Evolutionary conservation across 1,140 invertebrate species (phyloP).

Genomic region (Drosophila serrata): DNA sequence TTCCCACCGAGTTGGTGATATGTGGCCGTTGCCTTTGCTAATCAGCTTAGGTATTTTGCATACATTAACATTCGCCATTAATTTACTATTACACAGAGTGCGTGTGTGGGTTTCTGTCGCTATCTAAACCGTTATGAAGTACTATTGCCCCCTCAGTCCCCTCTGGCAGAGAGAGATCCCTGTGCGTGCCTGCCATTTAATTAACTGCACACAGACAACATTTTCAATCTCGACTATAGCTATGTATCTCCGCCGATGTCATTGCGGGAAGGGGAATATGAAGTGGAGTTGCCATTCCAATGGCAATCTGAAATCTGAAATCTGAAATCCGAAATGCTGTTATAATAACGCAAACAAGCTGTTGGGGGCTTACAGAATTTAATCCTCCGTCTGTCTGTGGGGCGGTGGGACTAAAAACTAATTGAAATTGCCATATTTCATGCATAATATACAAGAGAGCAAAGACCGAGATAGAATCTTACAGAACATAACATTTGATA

Average conservation of each 20-base stretch:
- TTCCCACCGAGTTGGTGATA: slow-evolving; percentile 9
- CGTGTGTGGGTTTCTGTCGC: slow-evolving; percentile 15
- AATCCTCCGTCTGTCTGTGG: slow-evolving; percentile 48
- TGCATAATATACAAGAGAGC: slow-evolving; percentile 37
- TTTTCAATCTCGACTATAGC: slow-evolving; percentile 46
- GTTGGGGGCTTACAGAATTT: slow-evolving; percentile 52
- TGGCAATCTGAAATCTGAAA: slow-evolving; percentile 56
- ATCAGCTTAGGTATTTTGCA: slow-evolving; percentile 57
- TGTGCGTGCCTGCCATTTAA: slow-evolving; percentile 71
- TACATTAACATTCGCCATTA: slow-evolving; percentile 55
- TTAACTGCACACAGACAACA: slow-evolving; percentile 65
- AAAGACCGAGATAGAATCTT: slow-evolving; percentile 13
- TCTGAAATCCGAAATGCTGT: slow-evolving; percentile 57
- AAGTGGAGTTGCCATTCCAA: slow-evolving; percentile 24
- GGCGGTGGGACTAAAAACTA: slow-evolving; percentile 62
- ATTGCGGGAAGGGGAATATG: slow-evolving; percentile 10
- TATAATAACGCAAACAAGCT: slow-evolving; percentile 70
- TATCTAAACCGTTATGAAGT: slow-evolving; percentile 32
- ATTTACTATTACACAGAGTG: slow-evolving; percentile 26
- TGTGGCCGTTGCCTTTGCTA: slow-evolving; percentile 32
- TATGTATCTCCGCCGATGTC: slow-evolving; percentile 3
- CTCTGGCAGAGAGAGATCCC: slow-evolving; percentile 11
- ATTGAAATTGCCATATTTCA: slow-evolving; percentile 71
- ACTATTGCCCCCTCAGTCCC: background rate
- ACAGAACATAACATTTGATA: slow-evolving; percentile 41